Percentiles rank a stretch among this genome's conserved stretches.
These are phyloP conservation scores for Matsumyia berberina DNA, from an alignment of 2,888 invertebrate species.

Conservation along the genomic window DNA sequence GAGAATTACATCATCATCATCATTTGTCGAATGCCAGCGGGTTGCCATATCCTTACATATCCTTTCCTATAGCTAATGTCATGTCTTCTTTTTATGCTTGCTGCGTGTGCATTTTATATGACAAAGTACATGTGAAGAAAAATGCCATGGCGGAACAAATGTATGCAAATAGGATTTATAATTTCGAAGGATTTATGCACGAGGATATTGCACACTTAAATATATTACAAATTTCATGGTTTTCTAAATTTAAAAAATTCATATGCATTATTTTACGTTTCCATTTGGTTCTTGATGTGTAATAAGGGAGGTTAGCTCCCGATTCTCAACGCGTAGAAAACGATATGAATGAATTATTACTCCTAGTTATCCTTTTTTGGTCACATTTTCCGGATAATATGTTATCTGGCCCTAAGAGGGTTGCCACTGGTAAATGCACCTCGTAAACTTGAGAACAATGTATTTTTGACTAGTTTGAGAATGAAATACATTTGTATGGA, in stretches of 20 bases:
- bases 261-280: slow-evolving; percentile 30
- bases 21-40: slow-evolving; percentile 55
- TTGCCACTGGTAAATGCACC: too few relatives aligned
- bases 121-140: slow-evolving; percentile 1
- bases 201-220: slow-evolving; percentile 70
- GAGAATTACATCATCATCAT: slow-evolving; percentile 80
- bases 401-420: too few relatives aligned
- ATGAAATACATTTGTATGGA: too few relatives aligned
- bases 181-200: slow-evolving; percentile 63
- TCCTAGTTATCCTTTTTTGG: slow-evolving; percentile 33
- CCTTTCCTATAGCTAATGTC: slow-evolving; percentile 3
- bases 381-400: slow-evolving; percentile 23
- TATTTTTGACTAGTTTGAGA: too few relatives aligned
- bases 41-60: slow-evolving; percentile 45
- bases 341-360: slow-evolving; percentile 50
- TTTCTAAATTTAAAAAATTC: slow-evolving; percentile 40
- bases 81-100: slow-evolving; percentile 14
- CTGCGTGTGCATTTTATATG: slow-evolving; percentile 36
- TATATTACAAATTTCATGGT: slow-evolving; percentile 68
- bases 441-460: too few relatives aligned
- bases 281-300: not conserved
- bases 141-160: slow-evolving; percentile 64
- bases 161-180: slow-evolving; percentile 74
- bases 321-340: not conserved
- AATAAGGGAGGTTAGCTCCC: slow-evolving; percentile 11